Evolutionary conservation across 2,888 invertebrate genomes (phyloP).

Genomic region (Tiliacea citrago): DNA sequence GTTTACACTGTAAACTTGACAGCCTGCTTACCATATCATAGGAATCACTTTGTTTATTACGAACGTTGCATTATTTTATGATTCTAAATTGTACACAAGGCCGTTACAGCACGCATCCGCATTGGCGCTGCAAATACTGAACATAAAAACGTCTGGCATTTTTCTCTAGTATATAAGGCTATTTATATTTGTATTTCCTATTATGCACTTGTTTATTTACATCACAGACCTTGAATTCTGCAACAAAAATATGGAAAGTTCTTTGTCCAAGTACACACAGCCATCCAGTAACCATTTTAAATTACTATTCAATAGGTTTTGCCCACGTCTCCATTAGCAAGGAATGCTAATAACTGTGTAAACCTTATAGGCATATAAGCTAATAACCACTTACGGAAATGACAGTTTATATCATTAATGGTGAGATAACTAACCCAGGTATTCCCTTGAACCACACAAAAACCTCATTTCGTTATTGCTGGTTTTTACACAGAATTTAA

Average conservation of each 20-base stretch:
- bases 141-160: constrained; percentile 41
- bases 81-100: constrained; percentile 57
- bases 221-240: constrained; percentile 28
- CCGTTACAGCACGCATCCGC: constrained; percentile 52
- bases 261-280: constrained; percentile 17
- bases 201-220: constrained; percentile 27
- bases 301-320: constrained; percentile 29
- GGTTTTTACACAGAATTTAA: constrained; percentile 17
- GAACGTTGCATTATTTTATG: constrained; percentile 48
- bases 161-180: constrained; percentile 25
- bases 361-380: constrained; percentile 22
- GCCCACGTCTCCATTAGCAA: constrained; percentile 34
- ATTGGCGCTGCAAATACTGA: constrained; percentile 49
- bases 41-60: constrained; percentile 29
- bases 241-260: constrained; percentile 34
- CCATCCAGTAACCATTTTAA: constrained; percentile 12
- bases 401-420: constrained; percentile 27
- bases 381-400: constrained; percentile 34
- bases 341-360: constrained; percentile 43
- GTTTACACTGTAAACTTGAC: not conserved
- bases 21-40: constrained; percentile 9
- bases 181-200: constrained; percentile 44
- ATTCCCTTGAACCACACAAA: constrained; percentile 25
- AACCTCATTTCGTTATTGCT: constrained; percentile 23
- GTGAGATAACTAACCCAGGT: constrained; percentile 27